These are phyloP conservation scores for Nautilus pompilius DNA, from an alignment of 1,140 invertebrate genomes.

Conservation along the genomic window DNA sequence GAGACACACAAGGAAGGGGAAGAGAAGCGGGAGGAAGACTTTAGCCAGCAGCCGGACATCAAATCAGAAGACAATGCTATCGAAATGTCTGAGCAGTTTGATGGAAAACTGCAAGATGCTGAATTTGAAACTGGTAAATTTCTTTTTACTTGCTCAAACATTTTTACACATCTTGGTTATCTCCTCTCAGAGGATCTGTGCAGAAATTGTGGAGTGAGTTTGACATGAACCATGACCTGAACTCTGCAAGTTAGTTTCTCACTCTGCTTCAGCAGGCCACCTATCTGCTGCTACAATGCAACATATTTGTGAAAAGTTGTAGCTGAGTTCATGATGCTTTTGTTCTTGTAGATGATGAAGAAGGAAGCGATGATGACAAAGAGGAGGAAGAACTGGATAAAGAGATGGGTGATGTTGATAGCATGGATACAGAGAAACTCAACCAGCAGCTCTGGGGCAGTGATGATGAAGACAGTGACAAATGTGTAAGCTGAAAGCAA, in stretches of 20 bases:
- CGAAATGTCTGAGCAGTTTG: conserved; percentile 92
- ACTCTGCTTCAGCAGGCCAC: too few relatives aligned
- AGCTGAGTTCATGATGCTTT: conserved; percentile 2
- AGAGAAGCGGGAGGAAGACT: conserved; percentile 56
- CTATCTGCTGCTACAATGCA: too few relatives aligned
- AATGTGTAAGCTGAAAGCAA: too few relatives aligned
- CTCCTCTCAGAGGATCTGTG: too few relatives aligned
- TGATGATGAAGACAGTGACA: conserved; percentile 64
- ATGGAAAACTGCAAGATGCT: conserved; percentile 78
- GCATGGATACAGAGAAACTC: conserved; percentile 71
- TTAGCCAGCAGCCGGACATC: conserved; percentile 51
- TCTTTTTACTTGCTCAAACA: too few relatives aligned
- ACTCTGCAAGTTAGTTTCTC: too few relatives aligned
- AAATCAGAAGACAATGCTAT: conserved; percentile 87
- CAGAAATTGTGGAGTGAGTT: too few relatives aligned
- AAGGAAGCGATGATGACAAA: conserved; percentile 67
- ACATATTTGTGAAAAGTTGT: too few relatives aligned
- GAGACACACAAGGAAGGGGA: conserved; percentile 77
- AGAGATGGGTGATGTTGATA: conserved; percentile 91
- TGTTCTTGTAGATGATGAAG: conserved; percentile 62
- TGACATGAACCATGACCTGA: too few relatives aligned
- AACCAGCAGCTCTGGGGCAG: conserved; percentile 80
- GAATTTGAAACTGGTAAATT: conserved; percentile 53
- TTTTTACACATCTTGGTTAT: too few relatives aligned
- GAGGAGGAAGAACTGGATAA: conserved; percentile 71